Conservation (phyloP, 2,113 vertebrate species). For the Plotosus lineatus region DNA sequence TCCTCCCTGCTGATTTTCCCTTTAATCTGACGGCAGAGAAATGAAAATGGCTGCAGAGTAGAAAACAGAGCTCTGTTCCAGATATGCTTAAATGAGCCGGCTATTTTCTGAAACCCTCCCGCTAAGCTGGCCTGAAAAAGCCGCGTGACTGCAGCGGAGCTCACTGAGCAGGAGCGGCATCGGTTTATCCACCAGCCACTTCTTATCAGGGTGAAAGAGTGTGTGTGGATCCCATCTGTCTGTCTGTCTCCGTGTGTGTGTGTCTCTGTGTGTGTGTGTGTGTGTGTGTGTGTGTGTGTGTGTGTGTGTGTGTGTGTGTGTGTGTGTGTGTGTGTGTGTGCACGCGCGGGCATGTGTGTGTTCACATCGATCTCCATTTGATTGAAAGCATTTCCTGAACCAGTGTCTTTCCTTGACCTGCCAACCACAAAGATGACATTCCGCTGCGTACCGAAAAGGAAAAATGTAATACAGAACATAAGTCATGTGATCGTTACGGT, state of each 20-base stretch:
- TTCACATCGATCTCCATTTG: neutral
- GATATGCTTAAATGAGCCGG: constrained; percentile 40
- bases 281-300: neutral
- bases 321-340: neutral
- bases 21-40: constrained; percentile 39
- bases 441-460: neutral
- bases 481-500: neutral
- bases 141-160: constrained; percentile 69
- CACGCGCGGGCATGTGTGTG: neutral
- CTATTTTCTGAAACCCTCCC: constrained; percentile 52
- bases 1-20: constrained; percentile 31
- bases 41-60: constrained; percentile 10
- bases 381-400: neutral
- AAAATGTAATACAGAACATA: neutral
- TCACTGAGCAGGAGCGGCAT: constrained; percentile 65
- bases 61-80: constrained; percentile 26
- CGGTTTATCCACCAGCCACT: constrained; percentile 64
- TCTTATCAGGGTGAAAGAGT: constrained; percentile 56
- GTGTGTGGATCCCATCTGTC: constrained; percentile 22
- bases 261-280: neutral
- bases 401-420: neutral
- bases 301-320: neutral
- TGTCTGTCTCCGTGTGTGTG: neutral
- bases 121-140: constrained; percentile 65
- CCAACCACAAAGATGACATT: neutral